Conservation (phyloP, 2,797 vertebrate genomes). For the Cossypha dichroa region DNA sequence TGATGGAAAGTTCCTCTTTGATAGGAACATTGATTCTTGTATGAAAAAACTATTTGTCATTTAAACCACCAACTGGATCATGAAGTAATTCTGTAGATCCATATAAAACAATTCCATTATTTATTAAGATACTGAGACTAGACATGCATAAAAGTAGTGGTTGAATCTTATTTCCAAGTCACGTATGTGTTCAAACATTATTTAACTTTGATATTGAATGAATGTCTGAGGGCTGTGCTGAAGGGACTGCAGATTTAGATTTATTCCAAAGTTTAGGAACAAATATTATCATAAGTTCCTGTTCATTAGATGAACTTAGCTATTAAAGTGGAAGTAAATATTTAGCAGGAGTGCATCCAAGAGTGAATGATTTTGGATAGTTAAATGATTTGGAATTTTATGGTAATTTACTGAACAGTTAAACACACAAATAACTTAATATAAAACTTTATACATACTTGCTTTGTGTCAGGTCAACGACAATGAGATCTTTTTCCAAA, state of each 20-base stretch:
- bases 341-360: neutral
- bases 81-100: neutral
- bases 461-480: conserved; percentile 95
- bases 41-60: neutral
- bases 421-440: neutral
- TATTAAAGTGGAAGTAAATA: neutral
- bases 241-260: neutral
- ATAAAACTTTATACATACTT: conserved; percentile 81
- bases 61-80: neutral
- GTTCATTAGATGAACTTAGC: neutral
- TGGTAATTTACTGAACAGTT: neutral
- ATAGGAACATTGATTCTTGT: neutral
- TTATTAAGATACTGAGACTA: neutral
- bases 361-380: neutral
- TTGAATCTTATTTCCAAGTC: neutral
- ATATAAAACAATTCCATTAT: neutral
- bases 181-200: neutral
- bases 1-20: neutral
- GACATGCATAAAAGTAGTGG: neutral
- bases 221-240: neutral
- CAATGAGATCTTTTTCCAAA: conserved; percentile 96
- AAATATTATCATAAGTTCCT: neutral
- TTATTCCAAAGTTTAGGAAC: neutral
- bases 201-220: neutral
- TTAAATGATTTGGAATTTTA: neutral